Evolutionary conservation across 2,113 vertebrate genomes (phyloP).

Genomic region (Micronycteris hirsuta): DNA sequence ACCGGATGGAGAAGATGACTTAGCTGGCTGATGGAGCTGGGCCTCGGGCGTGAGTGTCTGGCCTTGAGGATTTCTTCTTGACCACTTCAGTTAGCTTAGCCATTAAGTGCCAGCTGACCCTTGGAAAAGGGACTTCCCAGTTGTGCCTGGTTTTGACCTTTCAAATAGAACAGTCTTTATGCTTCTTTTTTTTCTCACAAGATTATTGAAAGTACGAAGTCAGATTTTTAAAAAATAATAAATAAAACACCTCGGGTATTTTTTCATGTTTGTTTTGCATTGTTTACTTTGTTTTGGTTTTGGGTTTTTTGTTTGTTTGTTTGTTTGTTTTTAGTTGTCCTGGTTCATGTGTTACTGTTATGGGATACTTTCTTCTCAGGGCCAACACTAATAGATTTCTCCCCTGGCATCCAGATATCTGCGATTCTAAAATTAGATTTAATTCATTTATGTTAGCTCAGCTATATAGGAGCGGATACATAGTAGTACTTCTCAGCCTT

Average conservation of each 20-base stretch:
- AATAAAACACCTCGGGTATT: neutral
- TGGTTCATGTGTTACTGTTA: neutral
- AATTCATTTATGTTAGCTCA: neutral
- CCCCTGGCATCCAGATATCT: neutral
- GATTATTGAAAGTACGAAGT: neutral
- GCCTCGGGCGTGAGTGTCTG: neutral
- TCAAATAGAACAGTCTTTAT: neutral
- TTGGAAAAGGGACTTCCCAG: neutral
- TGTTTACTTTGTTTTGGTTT: neutral
- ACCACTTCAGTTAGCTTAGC: neutral
- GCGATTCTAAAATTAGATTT: slow-evolving; percentile 1
- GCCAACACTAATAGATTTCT: neutral
- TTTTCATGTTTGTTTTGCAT: neutral
- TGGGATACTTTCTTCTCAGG: neutral
- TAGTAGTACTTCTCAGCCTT: neutral
- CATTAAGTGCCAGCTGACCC: neutral
- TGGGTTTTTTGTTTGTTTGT: neutral
- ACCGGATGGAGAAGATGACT: neutral
- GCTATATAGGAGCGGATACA: neutral
- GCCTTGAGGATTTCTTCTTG: neutral
- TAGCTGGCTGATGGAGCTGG: too few species aligned
- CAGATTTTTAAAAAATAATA: neutral
- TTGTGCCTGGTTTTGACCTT: slow-evolving; percentile 2
- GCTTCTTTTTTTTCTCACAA: neutral
- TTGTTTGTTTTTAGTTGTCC: neutral